Conservation (phyloP, 1,140 invertebrate species). For the Panagrolaimus sp. region DNA sequence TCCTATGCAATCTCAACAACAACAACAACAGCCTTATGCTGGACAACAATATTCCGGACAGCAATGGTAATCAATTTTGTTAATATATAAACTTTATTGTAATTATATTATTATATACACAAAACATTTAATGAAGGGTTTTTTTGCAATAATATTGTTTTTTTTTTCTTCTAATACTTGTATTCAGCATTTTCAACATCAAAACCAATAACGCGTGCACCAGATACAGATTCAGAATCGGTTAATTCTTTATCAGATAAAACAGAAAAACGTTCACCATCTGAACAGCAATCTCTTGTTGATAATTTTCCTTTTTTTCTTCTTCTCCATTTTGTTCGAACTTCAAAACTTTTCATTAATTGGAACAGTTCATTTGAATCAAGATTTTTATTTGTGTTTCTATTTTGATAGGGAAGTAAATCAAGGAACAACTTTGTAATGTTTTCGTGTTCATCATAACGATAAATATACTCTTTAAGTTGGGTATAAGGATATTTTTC, state of each 20-base stretch:
- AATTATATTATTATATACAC: no score
- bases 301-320: neutral
- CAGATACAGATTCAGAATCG: neutral
- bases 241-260: conserved; percentile 6
- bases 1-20: neutral
- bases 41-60: neutral
- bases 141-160: conserved; percentile 6
- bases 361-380: neutral
- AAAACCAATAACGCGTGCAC: neutral
- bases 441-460: no score
- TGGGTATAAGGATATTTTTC: no score
- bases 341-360: conserved; percentile 7
- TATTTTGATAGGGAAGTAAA: neutral
- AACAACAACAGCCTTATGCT: neutral
- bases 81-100: no score
- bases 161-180: neutral
- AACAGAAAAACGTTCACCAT: neutral
- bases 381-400: neutral
- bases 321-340: conserved; percentile 1
- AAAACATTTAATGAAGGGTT: neutral
- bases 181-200: neutral
- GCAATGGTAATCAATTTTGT: no score
- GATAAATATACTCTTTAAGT: no score
- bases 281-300: neutral
- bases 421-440: neutral